These are phyloP conservation scores for Ia io DNA, from an alignment of 2,113 vertebrate species.

Conservation along the genomic window DNA sequence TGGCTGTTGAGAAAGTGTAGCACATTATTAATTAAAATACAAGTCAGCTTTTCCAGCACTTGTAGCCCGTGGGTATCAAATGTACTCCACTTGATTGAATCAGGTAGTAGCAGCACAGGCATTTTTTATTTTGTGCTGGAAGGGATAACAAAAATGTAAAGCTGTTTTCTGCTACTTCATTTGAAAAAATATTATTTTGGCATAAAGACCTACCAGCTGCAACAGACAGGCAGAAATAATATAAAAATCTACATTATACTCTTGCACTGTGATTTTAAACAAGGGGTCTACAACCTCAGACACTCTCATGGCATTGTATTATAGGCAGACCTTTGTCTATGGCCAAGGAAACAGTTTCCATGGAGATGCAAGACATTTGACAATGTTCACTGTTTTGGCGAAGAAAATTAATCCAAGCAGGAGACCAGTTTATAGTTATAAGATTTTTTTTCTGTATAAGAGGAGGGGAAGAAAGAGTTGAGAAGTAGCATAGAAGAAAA, in stretches of 20 bases:
- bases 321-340: constrained; percentile 68
- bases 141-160: constrained; percentile 91
- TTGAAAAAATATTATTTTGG: constrained; percentile 85
- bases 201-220: constrained; percentile 80
- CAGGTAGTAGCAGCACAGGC: constrained; percentile 92
- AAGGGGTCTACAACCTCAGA: constrained; percentile 69
- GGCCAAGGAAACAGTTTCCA: constrained; percentile 69
- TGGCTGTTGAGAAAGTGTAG: constrained; percentile 90
- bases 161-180: constrained; percentile 88
- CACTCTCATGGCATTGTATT: not conserved
- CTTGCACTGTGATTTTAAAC: constrained; percentile 39
- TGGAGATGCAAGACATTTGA: constrained; percentile 66
- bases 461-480: not conserved
- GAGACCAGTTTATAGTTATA: constrained; percentile 58
- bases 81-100: constrained; percentile 98
- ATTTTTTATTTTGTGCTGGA: constrained; percentile 94
- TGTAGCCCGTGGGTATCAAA: constrained; percentile 96
- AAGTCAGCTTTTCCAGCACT: constrained; percentile 87
- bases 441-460: not conserved
- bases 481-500: constrained; percentile 11
- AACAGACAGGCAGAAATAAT: constrained; percentile 68
- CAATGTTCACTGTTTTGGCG: constrained; percentile 71
- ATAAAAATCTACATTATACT: constrained; percentile 22
- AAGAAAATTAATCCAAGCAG: constrained; percentile 74
- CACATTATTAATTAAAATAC: constrained; percentile 99